Conservation (phyloP, 1,140 invertebrate genomes). For the Diploscapter pachys region DNA sequence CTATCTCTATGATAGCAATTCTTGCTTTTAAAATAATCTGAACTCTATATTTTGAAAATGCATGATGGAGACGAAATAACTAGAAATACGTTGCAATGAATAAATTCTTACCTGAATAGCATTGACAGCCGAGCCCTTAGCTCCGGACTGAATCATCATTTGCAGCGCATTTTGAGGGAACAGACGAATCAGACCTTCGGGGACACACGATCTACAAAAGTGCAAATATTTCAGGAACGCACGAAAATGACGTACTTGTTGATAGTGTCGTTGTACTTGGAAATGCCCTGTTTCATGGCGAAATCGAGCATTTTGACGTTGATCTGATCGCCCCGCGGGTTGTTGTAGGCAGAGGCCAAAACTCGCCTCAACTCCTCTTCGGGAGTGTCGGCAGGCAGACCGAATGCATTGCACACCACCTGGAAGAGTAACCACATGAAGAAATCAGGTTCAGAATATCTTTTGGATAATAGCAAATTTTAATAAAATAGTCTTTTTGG, state of each 20-base stretch:
- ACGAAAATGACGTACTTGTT: constrained; percentile 67
- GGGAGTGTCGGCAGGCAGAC: constrained; percentile 66
- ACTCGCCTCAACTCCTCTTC: constrained; percentile 64
- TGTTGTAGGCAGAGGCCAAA: constrained; percentile 59
- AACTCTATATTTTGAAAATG: too few species aligned
- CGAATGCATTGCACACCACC: constrained; percentile 72
- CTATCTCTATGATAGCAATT: too few species aligned
- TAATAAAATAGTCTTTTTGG: too few species aligned
- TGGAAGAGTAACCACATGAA: not conserved
- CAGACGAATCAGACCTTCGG: constrained; percentile 73
- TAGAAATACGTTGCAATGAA: not conserved
- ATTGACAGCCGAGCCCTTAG: constrained; percentile 82
- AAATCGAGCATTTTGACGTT: constrained; percentile 77
- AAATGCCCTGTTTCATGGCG: constrained; percentile 78
- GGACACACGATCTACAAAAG: constrained; percentile 69
- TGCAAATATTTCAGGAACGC: not conserved
- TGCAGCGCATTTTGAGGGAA: constrained; percentile 95
- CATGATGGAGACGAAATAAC: not conserved
- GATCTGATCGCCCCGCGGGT: constrained; percentile 70
- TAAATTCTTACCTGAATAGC: constrained; percentile 47
- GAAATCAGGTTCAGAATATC: too few species aligned
- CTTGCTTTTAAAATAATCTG: too few species aligned
- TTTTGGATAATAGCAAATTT: too few species aligned
- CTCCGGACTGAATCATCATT: constrained; percentile 94
- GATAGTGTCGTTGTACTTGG: constrained; percentile 82